Evolutionary conservation across 1,140 invertebrate genomes (phyloP).

Genomic region (Batillaria attramentaria): DNA sequence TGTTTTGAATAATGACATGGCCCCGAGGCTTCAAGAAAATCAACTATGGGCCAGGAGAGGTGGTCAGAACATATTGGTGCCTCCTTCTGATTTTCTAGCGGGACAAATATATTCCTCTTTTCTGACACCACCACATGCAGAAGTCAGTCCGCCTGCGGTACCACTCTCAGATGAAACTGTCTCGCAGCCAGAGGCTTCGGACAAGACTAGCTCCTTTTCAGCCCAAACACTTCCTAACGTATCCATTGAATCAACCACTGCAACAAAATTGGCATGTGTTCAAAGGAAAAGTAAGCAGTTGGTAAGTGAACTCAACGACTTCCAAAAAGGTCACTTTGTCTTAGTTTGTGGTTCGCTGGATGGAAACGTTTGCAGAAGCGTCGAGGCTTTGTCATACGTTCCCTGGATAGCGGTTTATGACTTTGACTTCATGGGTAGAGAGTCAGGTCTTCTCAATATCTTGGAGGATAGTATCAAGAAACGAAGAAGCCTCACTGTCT

Average conservation of each 20-base stretch:
- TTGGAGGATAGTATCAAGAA: conserved; percentile 41
- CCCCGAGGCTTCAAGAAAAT: neutral
- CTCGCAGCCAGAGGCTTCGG: too few species aligned
- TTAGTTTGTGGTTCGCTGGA: conserved; percentile 25
- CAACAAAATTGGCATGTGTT: neutral
- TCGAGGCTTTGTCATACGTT: conserved; percentile 41
- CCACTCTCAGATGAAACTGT: neutral
- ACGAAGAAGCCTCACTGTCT: conserved; percentile 40
- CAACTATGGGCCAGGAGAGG: conserved; percentile 28
- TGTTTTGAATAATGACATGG: conserved; percentile 9
- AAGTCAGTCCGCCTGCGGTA: neutral
- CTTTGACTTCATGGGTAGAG: conserved; percentile 46
- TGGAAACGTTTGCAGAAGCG: neutral
- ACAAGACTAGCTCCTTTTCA: too few species aligned
- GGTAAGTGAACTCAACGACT: conserved; percentile 14
- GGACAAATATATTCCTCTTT: conserved; percentile 28
- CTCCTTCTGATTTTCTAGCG: neutral
- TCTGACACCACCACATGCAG: neutral
- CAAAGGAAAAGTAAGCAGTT: neutral
- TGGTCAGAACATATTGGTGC: neutral
- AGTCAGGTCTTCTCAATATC: conserved; percentile 39
- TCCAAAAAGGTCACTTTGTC: conserved; percentile 37
- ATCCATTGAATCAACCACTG: too few species aligned
- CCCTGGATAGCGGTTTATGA: conserved; percentile 54
- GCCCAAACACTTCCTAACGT: too few species aligned